These are phyloP conservation scores for Heterochromis multidens DNA, from an alignment of 2,113 vertebrate genomes.

Conservation along the genomic window DNA sequence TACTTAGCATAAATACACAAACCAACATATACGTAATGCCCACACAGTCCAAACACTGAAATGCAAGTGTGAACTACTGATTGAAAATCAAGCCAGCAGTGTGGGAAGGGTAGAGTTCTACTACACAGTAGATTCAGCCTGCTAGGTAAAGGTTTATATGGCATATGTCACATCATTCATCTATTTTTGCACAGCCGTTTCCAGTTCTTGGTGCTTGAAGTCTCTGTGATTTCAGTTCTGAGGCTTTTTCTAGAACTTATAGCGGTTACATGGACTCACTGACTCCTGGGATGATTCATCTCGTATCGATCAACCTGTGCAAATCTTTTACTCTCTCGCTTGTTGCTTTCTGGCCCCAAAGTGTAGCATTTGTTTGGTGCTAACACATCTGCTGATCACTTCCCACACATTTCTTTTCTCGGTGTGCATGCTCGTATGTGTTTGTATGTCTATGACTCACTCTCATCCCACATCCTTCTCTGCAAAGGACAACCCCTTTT, in stretches of 20 bases:
- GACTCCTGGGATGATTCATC: constrained; percentile 17
- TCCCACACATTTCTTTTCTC: constrained; percentile 58
- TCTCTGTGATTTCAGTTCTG: background rate
- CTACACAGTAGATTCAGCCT: background rate
- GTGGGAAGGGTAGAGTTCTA: background rate
- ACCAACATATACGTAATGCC: background rate
- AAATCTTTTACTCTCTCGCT: background rate
- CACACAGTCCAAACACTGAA: background rate
- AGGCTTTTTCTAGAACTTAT: background rate
- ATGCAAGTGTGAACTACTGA: background rate
- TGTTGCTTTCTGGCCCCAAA: constrained; percentile 25
- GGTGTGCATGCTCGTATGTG: background rate
- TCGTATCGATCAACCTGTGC: background rate
- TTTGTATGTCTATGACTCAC: constrained; percentile 46
- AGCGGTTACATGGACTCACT: background rate
- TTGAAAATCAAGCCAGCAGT: background rate
- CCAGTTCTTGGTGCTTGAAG: background rate
- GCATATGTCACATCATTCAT: background rate
- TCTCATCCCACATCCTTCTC: constrained; percentile 46
- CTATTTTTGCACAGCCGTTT: background rate
- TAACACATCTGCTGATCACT: constrained; percentile 19
- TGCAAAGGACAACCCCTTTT: constrained; percentile 24
- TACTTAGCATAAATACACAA: background rate
- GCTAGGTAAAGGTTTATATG: background rate
- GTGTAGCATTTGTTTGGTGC: constrained; percentile 17